Evolutionary conservation across 1,140 invertebrate genomes (phyloP).

Genomic region (Aphaenogaster rudis): DNA sequence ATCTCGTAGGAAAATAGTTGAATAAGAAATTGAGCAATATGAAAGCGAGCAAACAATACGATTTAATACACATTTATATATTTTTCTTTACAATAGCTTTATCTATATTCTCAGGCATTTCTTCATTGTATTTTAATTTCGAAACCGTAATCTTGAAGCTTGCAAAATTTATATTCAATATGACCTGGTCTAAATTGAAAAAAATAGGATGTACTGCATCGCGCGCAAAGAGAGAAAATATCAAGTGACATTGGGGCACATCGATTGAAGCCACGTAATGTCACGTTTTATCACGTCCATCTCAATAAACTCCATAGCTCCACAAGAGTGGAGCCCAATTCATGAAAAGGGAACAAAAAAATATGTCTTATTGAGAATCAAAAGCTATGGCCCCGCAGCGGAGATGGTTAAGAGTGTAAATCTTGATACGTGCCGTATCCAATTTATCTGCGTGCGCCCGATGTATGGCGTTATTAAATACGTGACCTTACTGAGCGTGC

Average conservation of each 20-base stretch:
- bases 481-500: slow-evolving; percentile 64
- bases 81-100: background rate
- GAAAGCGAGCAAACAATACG: background rate
- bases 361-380: slow-evolving; percentile 50
- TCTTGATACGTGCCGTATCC: slow-evolving; percentile 75
- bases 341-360: slow-evolving; percentile 33
- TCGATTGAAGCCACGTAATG: slow-evolving; percentile 19
- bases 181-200: background rate
- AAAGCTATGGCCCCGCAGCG: slow-evolving; percentile 25
- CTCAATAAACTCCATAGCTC: background rate
- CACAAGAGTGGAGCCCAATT: slow-evolving; percentile 21
- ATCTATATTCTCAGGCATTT: background rate
- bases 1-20: background rate
- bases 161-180: background rate
- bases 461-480: slow-evolving; percentile 75
- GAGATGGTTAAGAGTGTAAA: slow-evolving; percentile 62
- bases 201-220: background rate
- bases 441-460: slow-evolving; percentile 70
- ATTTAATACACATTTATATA: slow-evolving; percentile 30
- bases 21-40: background rate
- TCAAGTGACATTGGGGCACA: background rate
- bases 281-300: slow-evolving; percentile 41
- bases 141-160: background rate
- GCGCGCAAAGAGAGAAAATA: background rate
- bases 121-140: background rate